These are phyloP conservation scores for Ageneiosus marmoratus DNA, from an alignment of 2,113 vertebrate genomes.

Conservation along the genomic window DNA sequence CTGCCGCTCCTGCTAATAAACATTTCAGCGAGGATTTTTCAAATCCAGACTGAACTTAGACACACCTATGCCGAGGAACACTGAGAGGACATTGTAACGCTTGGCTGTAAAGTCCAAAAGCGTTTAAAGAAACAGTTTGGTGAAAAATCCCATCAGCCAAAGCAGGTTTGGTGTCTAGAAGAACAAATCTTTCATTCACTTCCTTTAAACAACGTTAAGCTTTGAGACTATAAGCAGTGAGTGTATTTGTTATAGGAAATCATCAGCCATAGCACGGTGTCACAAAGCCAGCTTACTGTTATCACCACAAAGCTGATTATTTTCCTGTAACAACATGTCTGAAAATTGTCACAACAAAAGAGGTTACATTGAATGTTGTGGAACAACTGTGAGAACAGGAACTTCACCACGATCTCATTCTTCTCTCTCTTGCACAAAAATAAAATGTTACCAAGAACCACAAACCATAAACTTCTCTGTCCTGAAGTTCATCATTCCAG, in stretches of 20 bases:
- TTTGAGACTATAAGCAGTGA: background rate
- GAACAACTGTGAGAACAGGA: too few species aligned
- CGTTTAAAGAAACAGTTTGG: background rate
- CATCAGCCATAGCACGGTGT: background rate
- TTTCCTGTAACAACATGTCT: background rate
- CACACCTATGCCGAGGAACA: background rate
- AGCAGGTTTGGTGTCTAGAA: background rate
- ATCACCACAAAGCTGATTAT: background rate
- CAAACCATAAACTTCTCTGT: too few species aligned
- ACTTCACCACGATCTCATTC: too few species aligned
- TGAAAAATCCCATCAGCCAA: background rate
- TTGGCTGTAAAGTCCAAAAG: background rate
- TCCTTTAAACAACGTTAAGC: background rate
- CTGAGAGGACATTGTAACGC: constrained; percentile 7
- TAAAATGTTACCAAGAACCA: too few species aligned
- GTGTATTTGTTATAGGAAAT: background rate
- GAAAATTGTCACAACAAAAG: too few species aligned
- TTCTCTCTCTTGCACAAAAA: too few species aligned
- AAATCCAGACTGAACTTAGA: constrained; percentile 4
- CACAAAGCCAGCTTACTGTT: too few species aligned
- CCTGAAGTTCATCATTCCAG: too few species aligned
- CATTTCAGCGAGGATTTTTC: background rate
- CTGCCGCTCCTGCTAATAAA: constrained; percentile 5
- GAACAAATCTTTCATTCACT: background rate
- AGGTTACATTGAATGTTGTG: too few species aligned